Percentiles rank a stretch among this genome's conserved stretches.
These are phyloP conservation scores for Panulirus ornatus DNA, from an alignment of 1,140 invertebrate species.

Conservation along the genomic window DNA sequence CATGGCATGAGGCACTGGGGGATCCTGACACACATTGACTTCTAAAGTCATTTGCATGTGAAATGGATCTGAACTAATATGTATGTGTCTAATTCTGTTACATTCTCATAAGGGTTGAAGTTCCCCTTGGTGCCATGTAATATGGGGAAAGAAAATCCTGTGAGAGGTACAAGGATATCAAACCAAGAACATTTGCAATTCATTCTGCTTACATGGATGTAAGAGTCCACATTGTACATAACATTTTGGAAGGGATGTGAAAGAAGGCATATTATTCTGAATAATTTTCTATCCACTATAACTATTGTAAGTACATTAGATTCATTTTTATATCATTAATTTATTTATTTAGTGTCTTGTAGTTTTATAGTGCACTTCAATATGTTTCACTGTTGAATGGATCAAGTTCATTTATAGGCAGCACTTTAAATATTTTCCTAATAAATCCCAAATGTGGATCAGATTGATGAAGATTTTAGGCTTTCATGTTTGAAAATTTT, in stretches of 20 bases:
- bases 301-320: not conserved
- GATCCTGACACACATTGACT: not conserved
- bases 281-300: not conserved
- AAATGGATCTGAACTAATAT: not conserved
- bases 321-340: slow-evolving; percentile 13
- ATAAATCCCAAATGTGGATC: too few relatives aligned
- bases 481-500: too few relatives aligned
- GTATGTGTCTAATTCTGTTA: not conserved
- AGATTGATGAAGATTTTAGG: too few relatives aligned
- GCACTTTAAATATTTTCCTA: not conserved
- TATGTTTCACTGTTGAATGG: not conserved
- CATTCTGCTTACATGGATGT: not conserved
- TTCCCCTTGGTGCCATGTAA: slow-evolving; percentile 7
- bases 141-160: not conserved
- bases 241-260: not conserved
- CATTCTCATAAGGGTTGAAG: not conserved
- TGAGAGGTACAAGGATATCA: not conserved
- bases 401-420: not conserved
- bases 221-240: slow-evolving; percentile 11
- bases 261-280: not conserved
- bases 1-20: not conserved
- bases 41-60: not conserved
- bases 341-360: slow-evolving; percentile 1
- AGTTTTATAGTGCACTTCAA: not conserved
- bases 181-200: not conserved